phyloP scores from a whole-genome alignment of 2,113 vertebrate species.

The Miniopterus natalensis region DNA sequence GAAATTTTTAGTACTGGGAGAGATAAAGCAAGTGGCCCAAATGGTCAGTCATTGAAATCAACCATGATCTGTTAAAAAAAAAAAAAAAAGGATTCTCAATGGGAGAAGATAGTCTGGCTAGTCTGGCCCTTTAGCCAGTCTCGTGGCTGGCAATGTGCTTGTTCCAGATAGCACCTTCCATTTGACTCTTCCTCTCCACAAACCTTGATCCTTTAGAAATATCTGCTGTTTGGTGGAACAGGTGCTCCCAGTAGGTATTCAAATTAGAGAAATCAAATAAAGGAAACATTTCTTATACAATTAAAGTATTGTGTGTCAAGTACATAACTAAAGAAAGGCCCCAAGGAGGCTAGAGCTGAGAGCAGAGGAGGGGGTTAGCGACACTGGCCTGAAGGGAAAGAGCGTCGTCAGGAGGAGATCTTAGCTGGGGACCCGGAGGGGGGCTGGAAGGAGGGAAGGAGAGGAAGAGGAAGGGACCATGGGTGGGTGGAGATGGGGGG shows the following conservation, averaged over 20 bases:
- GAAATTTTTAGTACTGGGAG: not conserved
- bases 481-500: not conserved
- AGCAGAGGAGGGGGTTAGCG: not conserved
- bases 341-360: not conserved
- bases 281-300: not conserved
- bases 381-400: not conserved
- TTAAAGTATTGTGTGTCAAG: not conserved
- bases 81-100: not conserved
- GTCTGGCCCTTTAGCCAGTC: no score
- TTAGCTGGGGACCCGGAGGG: not conserved
- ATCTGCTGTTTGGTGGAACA: not conserved
- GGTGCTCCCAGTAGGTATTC: conserved; percentile 1
- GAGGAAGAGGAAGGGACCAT: not conserved
- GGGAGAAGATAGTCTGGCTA: no score
- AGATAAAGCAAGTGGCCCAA: not conserved
- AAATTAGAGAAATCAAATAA: conserved; percentile 54
- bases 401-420: not conserved
- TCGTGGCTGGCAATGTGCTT: not conserved
- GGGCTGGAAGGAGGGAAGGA: not conserved
- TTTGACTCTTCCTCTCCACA: not conserved
- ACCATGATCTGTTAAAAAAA: not conserved
- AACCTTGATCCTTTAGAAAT: conserved; percentile 33
- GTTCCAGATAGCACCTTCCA: not conserved
- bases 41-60: not conserved
- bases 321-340: not conserved